Evolutionary conservation across 2,888 invertebrate species (phyloP), one percentile per base, ranked within the genome.

Genomic region (Hirtodrosophila cameraria): DNA sequence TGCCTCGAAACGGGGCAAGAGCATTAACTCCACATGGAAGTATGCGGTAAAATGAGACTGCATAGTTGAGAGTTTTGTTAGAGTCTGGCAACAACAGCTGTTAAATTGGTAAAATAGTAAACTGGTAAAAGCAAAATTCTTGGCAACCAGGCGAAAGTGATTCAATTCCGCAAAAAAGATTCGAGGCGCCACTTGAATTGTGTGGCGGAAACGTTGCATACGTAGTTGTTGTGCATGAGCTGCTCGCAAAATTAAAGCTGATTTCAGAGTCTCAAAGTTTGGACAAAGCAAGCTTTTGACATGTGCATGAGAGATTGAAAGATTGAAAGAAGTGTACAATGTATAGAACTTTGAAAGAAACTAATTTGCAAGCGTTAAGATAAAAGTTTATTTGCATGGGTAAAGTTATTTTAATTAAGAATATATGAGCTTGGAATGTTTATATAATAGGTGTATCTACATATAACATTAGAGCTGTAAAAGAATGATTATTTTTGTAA

Each of bases 81-180:
- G 61, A 45, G 55, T 55, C 41, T 48, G 27, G 36, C 52, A 43
- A 52, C 35, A 52, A 31, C 25, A 48, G n/a, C n/a, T n/a, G n/a
- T n/a, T n/a, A n/a, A n/a, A n/a, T n/a, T n/a, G n/a, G n/a, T n/a
- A n/a, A n/a, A n/a, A n/a, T n/a, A n/a, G n/a, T n/a, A n/a, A n/a
- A n/a, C n/a, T n/a, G n/a, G n/a, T n/a, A n/a, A 38, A 31, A 50
- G 33, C 53, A 28, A 41, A 55, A 58, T 74, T 60, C 50, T 53
- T 57, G 61, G 58, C 53, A 39, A 58, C 48, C 64, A 38, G 55
- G 65, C 50, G 76, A 81, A 81, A 82, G 86, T 83, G 80, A 79
- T 67, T 76, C 57, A 74, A 85, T 86, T 83, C 58, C 55, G n/a
- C n/a, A n/a, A 54, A 38, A 33, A 64, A 60, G 38, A 62, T 61